A percentile compares a stretch with the other conserved stretches of the same genome.
Evolutionary conservation across 37 sponge, comb jelly and placozoan genomes (phyloP).

Genomic region (Cliona cf. orientalis): DNA sequence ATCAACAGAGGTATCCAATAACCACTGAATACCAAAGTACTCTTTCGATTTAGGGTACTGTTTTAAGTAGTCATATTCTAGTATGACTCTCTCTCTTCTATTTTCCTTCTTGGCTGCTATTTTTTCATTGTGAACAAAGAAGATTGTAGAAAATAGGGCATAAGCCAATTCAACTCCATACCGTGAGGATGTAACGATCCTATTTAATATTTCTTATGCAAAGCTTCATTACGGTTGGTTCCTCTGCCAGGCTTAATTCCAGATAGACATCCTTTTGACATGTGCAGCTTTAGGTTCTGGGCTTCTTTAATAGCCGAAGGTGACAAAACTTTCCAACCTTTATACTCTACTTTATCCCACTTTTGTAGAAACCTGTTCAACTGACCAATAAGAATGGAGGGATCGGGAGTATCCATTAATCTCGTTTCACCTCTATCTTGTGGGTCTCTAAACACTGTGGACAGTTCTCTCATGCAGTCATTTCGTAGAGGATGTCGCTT

Average conservation of each 20-base stretch:
- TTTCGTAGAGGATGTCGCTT: conserved; percentile 15
- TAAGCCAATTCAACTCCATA: conserved; percentile 54
- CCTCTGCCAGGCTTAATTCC: conserved; percentile 47
- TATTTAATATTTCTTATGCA: conserved; percentile 43
- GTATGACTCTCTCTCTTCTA: neutral
- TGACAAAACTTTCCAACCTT: neutral
- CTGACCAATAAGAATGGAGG: conserved; percentile 14
- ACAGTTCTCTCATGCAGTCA: conserved; percentile 37
- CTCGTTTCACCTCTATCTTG: conserved; percentile 24
- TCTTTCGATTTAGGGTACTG: neutral
- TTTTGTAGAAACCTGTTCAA: neutral
- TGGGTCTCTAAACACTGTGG: conserved; percentile 41
- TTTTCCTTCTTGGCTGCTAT: neutral
- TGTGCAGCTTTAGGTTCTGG: conserved; percentile 28
- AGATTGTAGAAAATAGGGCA: conserved; percentile 22
- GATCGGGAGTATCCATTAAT: conserved; percentile 17
- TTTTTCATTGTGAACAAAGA: conserved; percentile 42
- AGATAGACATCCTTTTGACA: conserved; percentile 42
- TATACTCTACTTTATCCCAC: conserved; percentile 18
- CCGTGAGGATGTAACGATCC: neutral
- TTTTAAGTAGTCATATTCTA: neutral
- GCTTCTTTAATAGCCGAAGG: conserved; percentile 18
- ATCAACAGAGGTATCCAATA: neutral
- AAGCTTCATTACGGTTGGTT: conserved; percentile 41
- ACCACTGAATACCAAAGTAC: neutral